phyloP scores from a whole-genome alignment of 1,140 invertebrate genomes.

The Adoxophyes honmai region DNA sequence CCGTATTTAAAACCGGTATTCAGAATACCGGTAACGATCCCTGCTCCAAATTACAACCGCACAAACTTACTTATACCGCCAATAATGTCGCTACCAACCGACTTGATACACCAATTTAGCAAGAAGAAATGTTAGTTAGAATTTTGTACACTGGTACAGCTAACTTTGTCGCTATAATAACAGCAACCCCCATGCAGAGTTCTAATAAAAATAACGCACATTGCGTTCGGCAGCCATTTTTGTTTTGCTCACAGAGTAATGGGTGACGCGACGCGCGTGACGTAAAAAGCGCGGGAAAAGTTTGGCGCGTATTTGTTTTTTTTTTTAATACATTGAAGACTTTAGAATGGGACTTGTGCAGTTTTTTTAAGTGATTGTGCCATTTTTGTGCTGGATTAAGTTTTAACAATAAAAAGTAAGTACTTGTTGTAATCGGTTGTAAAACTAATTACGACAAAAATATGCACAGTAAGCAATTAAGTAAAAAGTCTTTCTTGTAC shows the following conservation, averaged over 20 bases:
- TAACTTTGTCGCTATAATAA: conserved; percentile 15
- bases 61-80: neutral
- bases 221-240: conserved; percentile 38
- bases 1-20: too few species aligned
- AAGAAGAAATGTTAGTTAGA: neutral
- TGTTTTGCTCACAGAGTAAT: conserved; percentile 54
- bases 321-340: conserved; percentile 16
- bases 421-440: too few species aligned
- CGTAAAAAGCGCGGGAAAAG: conserved; percentile 29
- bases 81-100: neutral
- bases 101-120: neutral
- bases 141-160: neutral
- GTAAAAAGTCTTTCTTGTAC: too few species aligned
- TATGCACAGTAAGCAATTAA: too few species aligned
- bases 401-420: too few species aligned
- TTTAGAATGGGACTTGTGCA: neutral
- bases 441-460: too few species aligned
- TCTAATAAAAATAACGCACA: conserved; percentile 54
- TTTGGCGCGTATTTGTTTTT: conserved; percentile 12
- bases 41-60: conserved; percentile 53
- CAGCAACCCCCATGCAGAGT: conserved; percentile 62
- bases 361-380: too few species aligned
- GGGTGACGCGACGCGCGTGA: conserved; percentile 44
- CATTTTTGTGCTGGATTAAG: too few species aligned
- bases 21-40: too few species aligned